Evolutionary conservation across 2,113 vertebrate species (phyloP).

Genomic region (Macrotis lagotis): DNA sequence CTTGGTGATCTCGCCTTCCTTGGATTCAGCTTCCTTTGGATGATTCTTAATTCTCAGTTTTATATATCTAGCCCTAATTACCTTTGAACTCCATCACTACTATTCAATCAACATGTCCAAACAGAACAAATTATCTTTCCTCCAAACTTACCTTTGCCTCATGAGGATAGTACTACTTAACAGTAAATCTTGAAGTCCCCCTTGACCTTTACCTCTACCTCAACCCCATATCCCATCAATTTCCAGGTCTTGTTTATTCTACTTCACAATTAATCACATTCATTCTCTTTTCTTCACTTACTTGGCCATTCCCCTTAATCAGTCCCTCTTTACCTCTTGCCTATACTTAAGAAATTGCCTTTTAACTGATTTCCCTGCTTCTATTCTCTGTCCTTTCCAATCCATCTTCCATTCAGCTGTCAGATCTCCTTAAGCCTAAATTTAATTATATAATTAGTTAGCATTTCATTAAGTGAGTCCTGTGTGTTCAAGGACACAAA

Average conservation of each 20-base stretch:
- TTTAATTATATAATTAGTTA: not conserved
- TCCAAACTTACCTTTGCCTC: not conserved
- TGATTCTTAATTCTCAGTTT: not conserved
- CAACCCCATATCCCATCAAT: not conserved
- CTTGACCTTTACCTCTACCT: not conserved
- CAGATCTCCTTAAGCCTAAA: not conserved
- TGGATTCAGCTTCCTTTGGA: not conserved
- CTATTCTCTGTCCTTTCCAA: not conserved
- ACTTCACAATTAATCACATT: not conserved
- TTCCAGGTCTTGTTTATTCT: not conserved
- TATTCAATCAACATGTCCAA: not conserved
- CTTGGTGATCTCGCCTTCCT: not conserved
- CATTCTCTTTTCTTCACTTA: not conserved
- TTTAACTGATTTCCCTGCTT: not conserved
- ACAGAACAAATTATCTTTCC: not conserved
- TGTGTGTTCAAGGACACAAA: not conserved
- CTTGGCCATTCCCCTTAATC: not conserved
- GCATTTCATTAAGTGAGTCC: not conserved
- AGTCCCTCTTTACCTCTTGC: not conserved
- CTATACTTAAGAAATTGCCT: not conserved
- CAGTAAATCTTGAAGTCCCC: not conserved
- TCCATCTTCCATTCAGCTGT: not conserved
- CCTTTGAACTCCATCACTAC: not conserved
- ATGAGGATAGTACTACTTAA: not conserved
- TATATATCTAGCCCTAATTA: not conserved